Evolutionary conservation across 2,888 invertebrate species (phyloP).

Genomic region (Diaprepes abbreviatus): DNA sequence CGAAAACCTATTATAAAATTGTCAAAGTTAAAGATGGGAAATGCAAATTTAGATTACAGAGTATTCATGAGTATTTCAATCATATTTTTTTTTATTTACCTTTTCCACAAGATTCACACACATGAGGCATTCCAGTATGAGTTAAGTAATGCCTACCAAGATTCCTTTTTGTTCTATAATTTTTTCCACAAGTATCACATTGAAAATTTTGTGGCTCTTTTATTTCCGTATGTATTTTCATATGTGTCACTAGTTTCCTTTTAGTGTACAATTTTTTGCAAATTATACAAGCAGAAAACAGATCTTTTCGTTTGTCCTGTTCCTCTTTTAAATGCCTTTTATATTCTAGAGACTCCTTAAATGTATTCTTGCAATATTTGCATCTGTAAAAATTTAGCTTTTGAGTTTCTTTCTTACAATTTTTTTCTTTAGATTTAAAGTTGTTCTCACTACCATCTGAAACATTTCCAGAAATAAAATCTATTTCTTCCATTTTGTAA

Average conservation of each 20-base stretch:
- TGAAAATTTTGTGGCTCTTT: constrained; percentile 10
- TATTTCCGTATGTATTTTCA: constrained; percentile 13
- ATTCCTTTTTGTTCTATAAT: constrained; percentile 16
- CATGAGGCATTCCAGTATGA: constrained; percentile 24
- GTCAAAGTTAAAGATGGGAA: too few species aligned
- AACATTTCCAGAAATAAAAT: background rate
- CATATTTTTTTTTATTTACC: too few species aligned
- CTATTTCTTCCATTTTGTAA: background rate
- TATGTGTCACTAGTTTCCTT: background rate
- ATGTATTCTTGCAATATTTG: background rate
- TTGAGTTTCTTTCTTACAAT: background rate
- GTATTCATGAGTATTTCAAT: too few species aligned
- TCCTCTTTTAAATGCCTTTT: constrained; percentile 2
- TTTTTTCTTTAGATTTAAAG: background rate
- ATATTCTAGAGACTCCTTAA: background rate
- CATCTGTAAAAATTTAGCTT: background rate
- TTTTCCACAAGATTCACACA: constrained; percentile 24
- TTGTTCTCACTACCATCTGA: constrained; percentile 1
- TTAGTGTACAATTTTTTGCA: constrained; percentile 8
- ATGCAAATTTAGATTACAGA: too few species aligned
- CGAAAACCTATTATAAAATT: constrained; percentile 15
- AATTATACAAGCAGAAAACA: constrained; percentile 2
- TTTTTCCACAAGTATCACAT: constrained; percentile 20
- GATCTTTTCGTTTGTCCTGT: background rate
- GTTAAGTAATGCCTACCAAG: constrained; percentile 16